Evolutionary conservation across 2,888 invertebrate genomes (phyloP).

Genomic region (Chaitophorus viminalis): DNA sequence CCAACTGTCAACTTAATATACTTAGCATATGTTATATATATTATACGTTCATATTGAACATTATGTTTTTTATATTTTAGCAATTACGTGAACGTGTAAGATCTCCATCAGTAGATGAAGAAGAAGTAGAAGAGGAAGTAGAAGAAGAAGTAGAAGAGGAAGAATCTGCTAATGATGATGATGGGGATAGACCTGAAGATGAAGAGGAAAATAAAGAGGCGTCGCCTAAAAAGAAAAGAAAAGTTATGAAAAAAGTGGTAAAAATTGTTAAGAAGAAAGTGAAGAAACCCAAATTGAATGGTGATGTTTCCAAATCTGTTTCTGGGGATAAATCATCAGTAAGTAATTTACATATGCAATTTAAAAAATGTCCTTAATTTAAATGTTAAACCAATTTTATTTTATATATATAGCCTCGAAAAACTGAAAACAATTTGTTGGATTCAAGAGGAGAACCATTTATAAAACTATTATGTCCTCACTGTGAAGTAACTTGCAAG

Average conservation of each 20-base stretch:
- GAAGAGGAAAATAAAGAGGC: constrained; percentile 34
- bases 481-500: constrained; percentile 79
- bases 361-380: neutral
- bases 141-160: constrained; percentile 58
- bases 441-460: constrained; percentile 65
- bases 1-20: too few relatives aligned
- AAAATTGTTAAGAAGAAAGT: constrained; percentile 53
- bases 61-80: constrained; percentile 9
- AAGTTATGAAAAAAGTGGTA: constrained; percentile 53
- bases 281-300: constrained; percentile 54
- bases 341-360: neutral
- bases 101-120: constrained; percentile 45
- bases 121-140: constrained; percentile 56
- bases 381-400: neutral
- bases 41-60: too few relatives aligned
- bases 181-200: constrained; percentile 28
- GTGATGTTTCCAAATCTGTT: constrained; percentile 35
- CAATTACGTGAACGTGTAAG: constrained; percentile 55
- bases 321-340: constrained; percentile 54
- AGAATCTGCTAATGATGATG: constrained; percentile 47
- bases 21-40: too few relatives aligned
- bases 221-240: constrained; percentile 45
- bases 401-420: constrained; percentile 20
- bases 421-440: constrained; percentile 49
- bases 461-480: constrained; percentile 79